Base-by-base conservation (phyloP, 2,888 invertebrate genomes). In the Nomada lathburiana region DNA sequence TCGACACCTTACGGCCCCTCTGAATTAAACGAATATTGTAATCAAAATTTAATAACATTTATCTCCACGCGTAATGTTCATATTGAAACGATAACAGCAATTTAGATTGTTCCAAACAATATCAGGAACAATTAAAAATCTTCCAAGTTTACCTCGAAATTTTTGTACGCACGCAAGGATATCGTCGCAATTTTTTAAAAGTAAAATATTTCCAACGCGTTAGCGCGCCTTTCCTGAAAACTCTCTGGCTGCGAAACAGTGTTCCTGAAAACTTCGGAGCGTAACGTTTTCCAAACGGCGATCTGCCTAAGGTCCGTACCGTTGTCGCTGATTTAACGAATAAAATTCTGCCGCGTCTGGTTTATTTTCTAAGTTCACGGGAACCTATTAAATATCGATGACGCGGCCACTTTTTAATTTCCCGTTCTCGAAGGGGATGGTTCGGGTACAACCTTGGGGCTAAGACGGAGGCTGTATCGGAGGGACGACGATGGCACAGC, bases 401-500 rank as follows among this genome's bases (percentile, higher is more conserved):
- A 16, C 18, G 10, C 16, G 29, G 20, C 29, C n/a, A 52, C 5
- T 59, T 60, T 62, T 69, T 69, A 62, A 53, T 60, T 52, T 20
- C 3, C 9, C n/a, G n/a, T 64, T 13, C n/a, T 29, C 29, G 53
- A 10, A 47, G 29, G 20, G 44, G 42, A 47, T 18, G 44, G 44
- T 42, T 63, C 29, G 47, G 26, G 29, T 36, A 44, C 57, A 44
- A 64, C 18, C 18, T 62, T 53, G 23, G 50, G 18, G 18, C 23
- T 59, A 53, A 53, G 11, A 18, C 11, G 7, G 9, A 13, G 20
- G 18, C 42, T 62, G 7, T 68, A 47, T 70, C 29, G 44, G 44
- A 44, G 29, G 47, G 20, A 70, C 53, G 75, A 70, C 53, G 75
- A 70, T 63, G 23, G 18, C 26, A 29, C 44, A 29, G 42, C 20